phyloP scores from a whole-genome alignment of 1,140 invertebrate species.

The Brachionus plicatilis region DNA sequence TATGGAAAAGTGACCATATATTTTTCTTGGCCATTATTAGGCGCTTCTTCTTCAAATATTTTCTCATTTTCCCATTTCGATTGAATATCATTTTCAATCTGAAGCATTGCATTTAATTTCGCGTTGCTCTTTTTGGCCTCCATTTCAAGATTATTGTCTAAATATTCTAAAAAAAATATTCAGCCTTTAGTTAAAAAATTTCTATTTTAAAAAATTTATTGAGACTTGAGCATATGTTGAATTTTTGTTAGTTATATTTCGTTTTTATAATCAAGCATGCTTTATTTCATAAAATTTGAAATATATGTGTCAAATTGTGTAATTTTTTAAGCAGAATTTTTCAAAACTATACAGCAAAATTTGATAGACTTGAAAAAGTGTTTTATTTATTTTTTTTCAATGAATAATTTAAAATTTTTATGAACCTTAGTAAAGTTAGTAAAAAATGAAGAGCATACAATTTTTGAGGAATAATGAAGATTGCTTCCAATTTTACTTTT shows the following conservation, averaged over 20 bases:
- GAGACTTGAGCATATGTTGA: neutral
- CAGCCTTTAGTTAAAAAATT: neutral
- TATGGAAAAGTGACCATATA: conserved; percentile 92
- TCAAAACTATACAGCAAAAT: neutral
- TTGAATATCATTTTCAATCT: conserved; percentile 76
- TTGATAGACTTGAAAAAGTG: neutral
- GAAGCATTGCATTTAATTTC: conserved; percentile 79
- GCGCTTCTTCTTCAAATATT: conserved; percentile 75
- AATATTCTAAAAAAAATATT: neutral
- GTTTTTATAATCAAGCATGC: neutral
- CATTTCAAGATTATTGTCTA: neutral
- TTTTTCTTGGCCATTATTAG: conserved; percentile 63
- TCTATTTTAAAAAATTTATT: neutral
- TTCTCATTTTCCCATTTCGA: conserved; percentile 72
- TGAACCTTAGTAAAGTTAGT: no score
- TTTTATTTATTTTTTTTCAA: neutral
- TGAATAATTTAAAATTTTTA: no score
- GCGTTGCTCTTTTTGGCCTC: conserved; percentile 21
- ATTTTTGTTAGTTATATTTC: neutral
- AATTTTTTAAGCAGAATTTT: neutral
- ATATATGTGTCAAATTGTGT: neutral
- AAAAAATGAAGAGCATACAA: no score
- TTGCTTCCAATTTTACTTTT: no score
- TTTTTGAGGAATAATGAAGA: no score
- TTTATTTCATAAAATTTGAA: neutral